Percentiles rank a stretch among this genome's conserved stretches.
These are phyloP conservation scores for Troides aeacus DNA, from an alignment of 2,888 invertebrate species.

Conservation along the genomic window DNA sequence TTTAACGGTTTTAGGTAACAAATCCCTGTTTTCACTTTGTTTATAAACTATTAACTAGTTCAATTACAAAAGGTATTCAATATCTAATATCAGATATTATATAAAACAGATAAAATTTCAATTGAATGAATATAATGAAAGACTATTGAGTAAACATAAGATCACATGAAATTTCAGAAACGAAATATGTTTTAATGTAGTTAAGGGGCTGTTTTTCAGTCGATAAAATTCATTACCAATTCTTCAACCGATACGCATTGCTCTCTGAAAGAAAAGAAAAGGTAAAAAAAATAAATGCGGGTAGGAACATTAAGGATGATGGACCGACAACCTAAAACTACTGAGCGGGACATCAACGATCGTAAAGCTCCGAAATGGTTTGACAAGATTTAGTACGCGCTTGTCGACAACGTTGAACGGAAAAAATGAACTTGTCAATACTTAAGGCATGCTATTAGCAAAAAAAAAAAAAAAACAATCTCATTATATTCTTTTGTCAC, in stretches of 20 bases:
- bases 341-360: conserved; percentile 24
- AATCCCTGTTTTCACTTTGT: neutral
- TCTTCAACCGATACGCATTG: conserved; percentile 15
- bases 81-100: no score
- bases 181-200: neutral
- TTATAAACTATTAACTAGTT: neutral
- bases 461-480: neutral
- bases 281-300: conserved; percentile 18
- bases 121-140: no score
- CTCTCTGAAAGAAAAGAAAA: conserved; percentile 10
- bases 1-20: neutral
- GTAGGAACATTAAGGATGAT: conserved; percentile 19
- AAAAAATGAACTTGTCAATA: conserved; percentile 7
- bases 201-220: conserved; percentile 12
- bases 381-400: conserved; percentile 24
- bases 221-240: conserved; percentile 15
- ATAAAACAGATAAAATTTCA: no score
- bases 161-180: no score
- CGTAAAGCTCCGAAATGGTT: conserved; percentile 25
- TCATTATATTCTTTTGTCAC: neutral
- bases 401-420: conserved; percentile 9
- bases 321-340: conserved; percentile 22
- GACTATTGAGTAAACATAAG: no score
- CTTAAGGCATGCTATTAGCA: conserved; percentile 4
- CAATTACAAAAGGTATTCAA: no score